A percentile compares a stretch with the other conserved stretches of the same genome.
Evolutionary conservation across 2,797 vertebrate genomes (phyloP).

Genomic region (Gadopsis marmoratus): DNA sequence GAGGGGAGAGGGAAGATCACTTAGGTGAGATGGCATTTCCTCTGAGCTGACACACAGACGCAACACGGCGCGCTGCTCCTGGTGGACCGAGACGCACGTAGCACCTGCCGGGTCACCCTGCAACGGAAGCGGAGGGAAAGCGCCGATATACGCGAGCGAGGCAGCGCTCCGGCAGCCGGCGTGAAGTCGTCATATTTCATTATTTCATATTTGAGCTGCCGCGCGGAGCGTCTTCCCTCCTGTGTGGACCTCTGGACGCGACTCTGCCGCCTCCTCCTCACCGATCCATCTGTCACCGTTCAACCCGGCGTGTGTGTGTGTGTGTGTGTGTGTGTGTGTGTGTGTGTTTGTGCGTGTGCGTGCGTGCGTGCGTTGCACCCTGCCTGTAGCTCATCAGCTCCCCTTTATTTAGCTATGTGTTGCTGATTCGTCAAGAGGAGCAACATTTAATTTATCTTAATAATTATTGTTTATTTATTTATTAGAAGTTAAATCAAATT

Average conservation of each 20-base stretch:
- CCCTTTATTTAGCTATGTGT: background rate
- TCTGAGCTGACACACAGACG: conserved; percentile 43
- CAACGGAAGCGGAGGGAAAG: conserved; percentile 28
- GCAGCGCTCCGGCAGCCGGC: conserved; percentile 6
- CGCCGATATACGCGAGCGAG: background rate
- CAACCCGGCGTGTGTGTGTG: conserved; percentile 11
- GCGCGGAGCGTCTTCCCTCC: conserved; percentile 22
- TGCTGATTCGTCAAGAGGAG: background rate
- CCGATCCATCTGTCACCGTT: conserved; percentile 30
- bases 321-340: conserved; percentile 22
- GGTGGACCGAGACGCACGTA: conserved; percentile 49
- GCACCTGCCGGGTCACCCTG: conserved; percentile 62
- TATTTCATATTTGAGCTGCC: conserved; percentile 26
- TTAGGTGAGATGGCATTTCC: conserved; percentile 56
- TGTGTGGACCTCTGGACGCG: conserved; percentile 55
- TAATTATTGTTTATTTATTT: no score
- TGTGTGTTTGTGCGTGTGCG: conserved; percentile 29
- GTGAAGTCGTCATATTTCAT: conserved; percentile 25
- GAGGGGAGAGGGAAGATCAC: conserved; percentile 32
- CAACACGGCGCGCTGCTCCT: conserved; percentile 39
- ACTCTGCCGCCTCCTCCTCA: conserved; percentile 38
- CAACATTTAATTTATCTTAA: background rate
- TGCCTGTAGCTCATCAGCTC: conserved; percentile 16
- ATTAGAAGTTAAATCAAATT: background rate
- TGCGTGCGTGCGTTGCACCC: conserved; percentile 20